phyloP scores from a whole-genome alignment of 2,797 vertebrate species.

The Chiloscyllium punctatum region DNA sequence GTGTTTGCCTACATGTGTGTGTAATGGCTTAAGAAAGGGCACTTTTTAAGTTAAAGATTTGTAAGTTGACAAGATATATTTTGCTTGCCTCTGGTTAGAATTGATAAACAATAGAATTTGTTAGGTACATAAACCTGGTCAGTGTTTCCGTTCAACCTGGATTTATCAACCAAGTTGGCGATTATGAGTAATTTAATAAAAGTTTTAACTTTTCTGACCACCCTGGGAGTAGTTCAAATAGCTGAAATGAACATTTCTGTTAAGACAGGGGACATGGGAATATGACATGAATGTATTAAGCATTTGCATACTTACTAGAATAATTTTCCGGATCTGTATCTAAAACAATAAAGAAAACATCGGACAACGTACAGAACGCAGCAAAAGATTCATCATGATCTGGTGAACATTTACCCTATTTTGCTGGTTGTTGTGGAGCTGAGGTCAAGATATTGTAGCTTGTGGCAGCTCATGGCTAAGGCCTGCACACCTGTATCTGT shows the following conservation, averaged over 20 bases:
- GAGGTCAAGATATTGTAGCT: constrained; percentile 54
- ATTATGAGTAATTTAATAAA: no score
- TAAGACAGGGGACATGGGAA: neutral
- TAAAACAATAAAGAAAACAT: neutral
- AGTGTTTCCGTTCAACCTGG: no score
- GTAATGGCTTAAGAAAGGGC: no score
- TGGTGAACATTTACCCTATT: constrained; percentile 47
- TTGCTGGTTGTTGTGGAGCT: constrained; percentile 54
- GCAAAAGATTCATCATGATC: neutral
- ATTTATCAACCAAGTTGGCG: no score
- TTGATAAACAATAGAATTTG: no score
- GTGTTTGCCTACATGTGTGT: no score
- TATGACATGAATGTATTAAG: neutral
- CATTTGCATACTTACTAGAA: neutral
- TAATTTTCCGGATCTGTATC: neutral
- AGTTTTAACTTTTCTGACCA: no score
- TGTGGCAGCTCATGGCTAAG: constrained; percentile 50
- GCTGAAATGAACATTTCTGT: neutral
- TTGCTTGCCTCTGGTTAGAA: no score
- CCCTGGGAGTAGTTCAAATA: neutral
- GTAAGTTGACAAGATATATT: no score
- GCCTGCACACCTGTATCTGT: constrained; percentile 54
- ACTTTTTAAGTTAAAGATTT: no score
- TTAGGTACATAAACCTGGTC: no score
- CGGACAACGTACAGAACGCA: neutral